These are phyloP conservation scores for Mionectes macconnelli DNA, from an alignment of 2,113 vertebrate genomes.

Conservation along the genomic window DNA sequence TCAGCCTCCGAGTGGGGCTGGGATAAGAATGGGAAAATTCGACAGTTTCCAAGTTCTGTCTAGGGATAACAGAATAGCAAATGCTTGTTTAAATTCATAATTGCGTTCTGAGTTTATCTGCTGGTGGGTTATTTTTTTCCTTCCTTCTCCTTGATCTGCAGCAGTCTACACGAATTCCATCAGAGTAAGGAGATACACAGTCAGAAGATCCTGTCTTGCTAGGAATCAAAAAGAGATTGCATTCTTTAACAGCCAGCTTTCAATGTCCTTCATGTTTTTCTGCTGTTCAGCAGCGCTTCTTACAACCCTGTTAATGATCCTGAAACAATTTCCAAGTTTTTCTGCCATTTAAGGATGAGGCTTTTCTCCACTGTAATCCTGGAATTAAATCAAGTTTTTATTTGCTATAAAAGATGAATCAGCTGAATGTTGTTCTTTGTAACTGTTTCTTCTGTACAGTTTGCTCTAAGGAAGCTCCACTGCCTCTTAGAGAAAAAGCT, in stretches of 20 bases:
- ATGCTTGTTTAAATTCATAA: fast-evolving
- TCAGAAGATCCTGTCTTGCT: not conserved
- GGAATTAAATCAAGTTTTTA: not conserved
- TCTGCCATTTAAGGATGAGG: not conserved
- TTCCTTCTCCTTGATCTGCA: not conserved
- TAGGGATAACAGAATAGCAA: not conserved
- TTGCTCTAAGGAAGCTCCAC: not conserved
- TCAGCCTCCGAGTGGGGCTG: not conserved
- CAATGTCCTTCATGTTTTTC: not conserved
- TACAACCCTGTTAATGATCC: not conserved
- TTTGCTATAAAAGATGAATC: not conserved
- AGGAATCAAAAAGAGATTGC: not conserved
- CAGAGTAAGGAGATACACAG: not conserved
- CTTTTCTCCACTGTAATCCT: not conserved
- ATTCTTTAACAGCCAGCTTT: not conserved
- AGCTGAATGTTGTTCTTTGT: not conserved
- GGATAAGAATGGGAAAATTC: not conserved
- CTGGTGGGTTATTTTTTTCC: not conserved
- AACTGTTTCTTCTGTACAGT: not conserved
- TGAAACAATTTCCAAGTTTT: not conserved
- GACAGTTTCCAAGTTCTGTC: not conserved
- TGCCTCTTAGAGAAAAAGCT: not conserved
- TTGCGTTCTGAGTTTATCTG: not conserved
- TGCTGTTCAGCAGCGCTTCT: not conserved
- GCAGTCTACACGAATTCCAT: not conserved